phyloP scores from a whole-genome alignment of 2,888 invertebrate species.

The Bellardia bayeri region DNA sequence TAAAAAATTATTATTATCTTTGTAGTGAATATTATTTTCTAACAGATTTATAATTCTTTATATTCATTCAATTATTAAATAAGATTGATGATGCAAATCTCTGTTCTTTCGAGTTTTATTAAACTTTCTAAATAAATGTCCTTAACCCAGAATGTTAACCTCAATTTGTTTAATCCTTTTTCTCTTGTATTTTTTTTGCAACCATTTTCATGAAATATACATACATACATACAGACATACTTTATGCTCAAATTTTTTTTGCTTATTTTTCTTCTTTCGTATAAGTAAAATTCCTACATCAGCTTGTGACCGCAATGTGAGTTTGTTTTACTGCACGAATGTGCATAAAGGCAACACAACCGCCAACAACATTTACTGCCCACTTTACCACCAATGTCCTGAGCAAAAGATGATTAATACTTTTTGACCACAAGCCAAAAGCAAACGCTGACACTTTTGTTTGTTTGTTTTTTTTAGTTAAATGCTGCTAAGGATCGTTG shows the following conservation, averaged over 20 bases:
- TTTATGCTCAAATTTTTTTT: neutral
- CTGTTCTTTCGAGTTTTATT: neutral
- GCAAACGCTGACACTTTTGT: slow-evolving; percentile 44
- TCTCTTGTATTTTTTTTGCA: neutral
- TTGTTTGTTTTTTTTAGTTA: slow-evolving; percentile 8
- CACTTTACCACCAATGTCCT: slow-evolving; percentile 5
- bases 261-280: neutral
- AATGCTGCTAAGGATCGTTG: slow-evolving; percentile 13
- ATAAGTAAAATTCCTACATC: slow-evolving; percentile 5
- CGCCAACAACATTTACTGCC: neutral
- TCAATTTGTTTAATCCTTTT: slow-evolving; percentile 32
- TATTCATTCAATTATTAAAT: neutral
- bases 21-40: too few relatives aligned
- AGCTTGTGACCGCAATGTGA: slow-evolving; percentile 13
- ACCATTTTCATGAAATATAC: neutral
- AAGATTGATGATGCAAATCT: neutral
- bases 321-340: neutral
- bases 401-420: slow-evolving; percentile 40
- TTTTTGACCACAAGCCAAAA: slow-evolving; percentile 44
- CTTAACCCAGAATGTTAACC: slow-evolving; percentile 32
- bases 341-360: neutral
- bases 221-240: neutral
- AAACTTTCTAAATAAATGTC: neutral
- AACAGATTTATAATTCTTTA: too few relatives aligned
- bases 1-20: too few relatives aligned